A percentile compares a stretch with the other conserved stretches of the same genome.
Evolutionary conservation across 64 coral and sea anemone genomes (phyloP).

Genomic region (Astreopora myriophthalma): DNA sequence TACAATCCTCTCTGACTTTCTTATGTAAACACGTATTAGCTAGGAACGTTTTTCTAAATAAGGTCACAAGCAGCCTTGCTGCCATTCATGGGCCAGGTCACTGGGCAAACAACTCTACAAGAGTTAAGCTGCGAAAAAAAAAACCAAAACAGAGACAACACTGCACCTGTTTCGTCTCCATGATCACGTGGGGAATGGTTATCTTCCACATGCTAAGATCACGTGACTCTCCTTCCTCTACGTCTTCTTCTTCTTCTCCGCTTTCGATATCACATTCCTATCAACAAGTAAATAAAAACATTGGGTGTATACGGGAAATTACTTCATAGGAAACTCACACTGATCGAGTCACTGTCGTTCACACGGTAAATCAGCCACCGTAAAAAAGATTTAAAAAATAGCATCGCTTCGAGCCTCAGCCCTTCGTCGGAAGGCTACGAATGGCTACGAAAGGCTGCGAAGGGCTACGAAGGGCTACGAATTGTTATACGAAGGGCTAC

Average conservation of each 20-base stretch:
- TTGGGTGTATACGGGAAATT: not conserved
- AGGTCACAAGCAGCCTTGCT: too few species aligned
- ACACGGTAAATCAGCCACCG: too few species aligned
- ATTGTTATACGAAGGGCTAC: not conserved
- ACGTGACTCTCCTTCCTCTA: slow-evolving; percentile 47
- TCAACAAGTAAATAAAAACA: not conserved
- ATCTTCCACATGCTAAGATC: slow-evolving; percentile 90
- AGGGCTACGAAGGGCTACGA: not conserved
- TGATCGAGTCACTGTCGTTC: too few species aligned
- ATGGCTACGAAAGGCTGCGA: not conserved
- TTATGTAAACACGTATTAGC: too few species aligned
- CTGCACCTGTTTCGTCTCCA: slow-evolving; percentile 82
- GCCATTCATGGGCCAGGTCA: not conserved
- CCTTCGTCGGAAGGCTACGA: not conserved
- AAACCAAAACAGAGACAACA: too few species aligned
- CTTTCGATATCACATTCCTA: slow-evolving; percentile 80
- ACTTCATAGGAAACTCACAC: not conserved
- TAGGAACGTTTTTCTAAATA: too few species aligned
- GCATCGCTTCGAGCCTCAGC: too few species aligned
- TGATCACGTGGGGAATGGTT: slow-evolving; percentile 88
- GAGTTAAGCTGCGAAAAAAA: too few species aligned
- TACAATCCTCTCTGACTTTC: too few species aligned
- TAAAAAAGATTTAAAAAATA: too few species aligned
- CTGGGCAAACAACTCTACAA: not conserved
- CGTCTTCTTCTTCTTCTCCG: slow-evolving; percentile 56